Evolutionary conservation across 2,797 vertebrate species (phyloP).

Genomic region (Champsocephalus gunnari): DNA sequence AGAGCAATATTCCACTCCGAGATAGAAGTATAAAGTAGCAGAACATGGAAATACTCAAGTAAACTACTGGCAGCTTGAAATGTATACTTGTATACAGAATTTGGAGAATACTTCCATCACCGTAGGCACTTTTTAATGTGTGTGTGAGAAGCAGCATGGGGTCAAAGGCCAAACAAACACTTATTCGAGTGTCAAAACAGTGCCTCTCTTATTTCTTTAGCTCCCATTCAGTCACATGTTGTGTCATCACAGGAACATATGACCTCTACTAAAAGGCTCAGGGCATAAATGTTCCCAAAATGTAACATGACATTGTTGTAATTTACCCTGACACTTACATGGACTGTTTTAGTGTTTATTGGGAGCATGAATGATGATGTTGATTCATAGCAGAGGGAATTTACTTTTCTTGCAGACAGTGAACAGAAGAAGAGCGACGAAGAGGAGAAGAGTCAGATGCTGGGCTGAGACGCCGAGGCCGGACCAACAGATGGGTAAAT

Average conservation of each 20-base stretch:
- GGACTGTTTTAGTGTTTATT: not conserved
- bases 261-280: too few species aligned
- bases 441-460: slow-evolving; percentile 29
- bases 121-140: too few species aligned
- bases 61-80: too few species aligned
- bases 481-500: slow-evolving; percentile 63
- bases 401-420: not conserved
- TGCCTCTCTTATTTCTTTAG: slow-evolving; percentile 1
- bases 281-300: too few species aligned
- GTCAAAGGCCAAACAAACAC: slow-evolving; percentile 44
- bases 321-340: not conserved
- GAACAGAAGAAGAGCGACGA: slow-evolving; percentile 5
- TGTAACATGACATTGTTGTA: not conserved
- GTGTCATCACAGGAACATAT: not conserved
- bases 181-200: slow-evolving; percentile 11
- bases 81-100: too few species aligned
- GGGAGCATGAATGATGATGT: not conserved
- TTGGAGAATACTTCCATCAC: too few species aligned
- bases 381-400: not conserved
- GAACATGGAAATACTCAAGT: too few species aligned
- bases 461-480: slow-evolving; percentile 10
- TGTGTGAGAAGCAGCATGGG: not conserved
- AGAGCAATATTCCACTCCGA: too few species aligned
- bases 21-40: too few species aligned
- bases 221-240: not conserved